Evolutionary conservation across 2,797 vertebrate genomes (phyloP).

Genomic region (Peromyscus aztecus): DNA sequence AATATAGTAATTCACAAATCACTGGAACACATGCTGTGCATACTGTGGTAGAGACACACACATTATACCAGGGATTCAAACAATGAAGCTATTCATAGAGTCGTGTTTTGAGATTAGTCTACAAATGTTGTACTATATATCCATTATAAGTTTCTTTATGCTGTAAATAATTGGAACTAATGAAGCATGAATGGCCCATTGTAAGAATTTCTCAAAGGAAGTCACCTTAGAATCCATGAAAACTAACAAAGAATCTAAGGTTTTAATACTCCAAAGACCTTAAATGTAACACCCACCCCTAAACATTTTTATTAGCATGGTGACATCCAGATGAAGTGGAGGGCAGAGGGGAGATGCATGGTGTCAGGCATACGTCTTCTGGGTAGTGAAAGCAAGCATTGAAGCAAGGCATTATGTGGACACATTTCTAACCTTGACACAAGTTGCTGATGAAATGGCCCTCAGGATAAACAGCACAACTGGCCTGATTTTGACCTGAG

Average conservation of each 20-base stretch:
- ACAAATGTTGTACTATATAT: slow-evolving; percentile 46
- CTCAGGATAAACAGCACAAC: slow-evolving; percentile 62
- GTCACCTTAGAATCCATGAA: slow-evolving; percentile 66
- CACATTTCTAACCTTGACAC: slow-evolving; percentile 64
- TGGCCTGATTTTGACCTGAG: slow-evolving; percentile 64
- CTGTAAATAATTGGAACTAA: slow-evolving; percentile 69
- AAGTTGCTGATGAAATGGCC: slow-evolving; percentile 56
- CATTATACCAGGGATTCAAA: slow-evolving; percentile 17
- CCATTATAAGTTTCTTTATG: slow-evolving; percentile 55
- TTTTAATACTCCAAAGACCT: slow-evolving; percentile 62
- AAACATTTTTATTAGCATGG: slow-evolving; percentile 55
- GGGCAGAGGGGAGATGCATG: slow-evolving; percentile 26
- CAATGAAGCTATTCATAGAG: slow-evolving; percentile 43
- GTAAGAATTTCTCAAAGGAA: slow-evolving; percentile 72
- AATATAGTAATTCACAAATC: background rate
- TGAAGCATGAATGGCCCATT: slow-evolving; percentile 65
- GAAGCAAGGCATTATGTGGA: slow-evolving; percentile 68
- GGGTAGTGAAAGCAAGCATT: slow-evolving; percentile 61
- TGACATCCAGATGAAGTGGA: slow-evolving; percentile 70
- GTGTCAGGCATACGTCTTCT: slow-evolving; percentile 44
- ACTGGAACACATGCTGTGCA: background rate
- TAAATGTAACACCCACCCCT: slow-evolving; percentile 61
- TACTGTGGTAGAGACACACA: background rate
- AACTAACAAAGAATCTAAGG: slow-evolving; percentile 62
- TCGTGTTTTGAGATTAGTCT: slow-evolving; percentile 44